phyloP scores from a whole-genome alignment of 2,113 vertebrate species.

The Gymnocephalus cernua region DNA sequence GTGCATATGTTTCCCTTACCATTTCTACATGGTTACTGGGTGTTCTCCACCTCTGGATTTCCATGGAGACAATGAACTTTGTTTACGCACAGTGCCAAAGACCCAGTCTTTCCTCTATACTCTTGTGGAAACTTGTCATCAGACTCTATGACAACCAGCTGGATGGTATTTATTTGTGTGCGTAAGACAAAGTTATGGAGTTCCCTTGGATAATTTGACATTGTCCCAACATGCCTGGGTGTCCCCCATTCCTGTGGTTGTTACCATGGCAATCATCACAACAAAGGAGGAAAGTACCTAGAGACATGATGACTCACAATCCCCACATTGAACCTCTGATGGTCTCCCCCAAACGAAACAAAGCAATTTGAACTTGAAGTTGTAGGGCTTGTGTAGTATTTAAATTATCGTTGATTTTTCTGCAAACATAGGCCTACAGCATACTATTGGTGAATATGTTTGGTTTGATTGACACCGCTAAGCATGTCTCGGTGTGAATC shows the following conservation, averaged over 20 bases:
- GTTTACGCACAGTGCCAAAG: constrained; percentile 4
- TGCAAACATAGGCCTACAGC: background rate
- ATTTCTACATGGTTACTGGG: background rate
- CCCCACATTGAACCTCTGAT: background rate
- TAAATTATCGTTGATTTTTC: background rate
- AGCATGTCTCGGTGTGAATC: background rate
- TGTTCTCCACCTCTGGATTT: background rate
- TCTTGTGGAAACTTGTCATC: constrained; percentile 33
- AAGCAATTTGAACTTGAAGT: background rate
- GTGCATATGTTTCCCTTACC: background rate
- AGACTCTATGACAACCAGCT: constrained; percentile 17
- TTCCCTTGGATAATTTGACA: constrained; percentile 8
- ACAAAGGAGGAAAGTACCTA: background rate
- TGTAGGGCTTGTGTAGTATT: background rate
- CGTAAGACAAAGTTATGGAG: constrained; percentile 4
- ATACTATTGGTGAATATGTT: background rate
- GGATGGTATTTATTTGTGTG: background rate
- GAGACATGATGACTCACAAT: background rate
- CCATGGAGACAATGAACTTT: background rate
- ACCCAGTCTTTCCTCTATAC: too few species aligned
- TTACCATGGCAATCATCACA: constrained; percentile 53
- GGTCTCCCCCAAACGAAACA: background rate
- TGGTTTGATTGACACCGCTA: background rate
- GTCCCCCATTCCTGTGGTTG: background rate
- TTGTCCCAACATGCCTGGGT: background rate